phyloP scores from a whole-genome alignment of 2,797 vertebrate species.

The Neostethus bicornis region DNA sequence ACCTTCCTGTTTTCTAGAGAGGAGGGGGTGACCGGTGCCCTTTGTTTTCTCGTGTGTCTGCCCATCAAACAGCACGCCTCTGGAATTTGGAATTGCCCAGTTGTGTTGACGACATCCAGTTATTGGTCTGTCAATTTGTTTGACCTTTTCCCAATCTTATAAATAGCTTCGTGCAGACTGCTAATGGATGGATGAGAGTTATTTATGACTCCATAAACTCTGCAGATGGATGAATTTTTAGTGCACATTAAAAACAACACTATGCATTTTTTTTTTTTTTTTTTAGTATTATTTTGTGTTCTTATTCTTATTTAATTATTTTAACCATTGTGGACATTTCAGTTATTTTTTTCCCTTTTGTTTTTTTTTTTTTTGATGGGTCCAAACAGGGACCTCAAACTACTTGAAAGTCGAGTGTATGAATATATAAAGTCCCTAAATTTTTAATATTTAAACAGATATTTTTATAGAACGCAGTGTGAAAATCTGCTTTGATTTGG shows the following conservation, averaged over 20 bases:
- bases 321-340: no score
- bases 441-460: no score
- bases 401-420: no score
- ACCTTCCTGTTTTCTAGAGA: neutral
- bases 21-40: neutral
- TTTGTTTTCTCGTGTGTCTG: conserved; percentile 20
- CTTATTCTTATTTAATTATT: neutral
- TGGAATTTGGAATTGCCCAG: conserved; percentile 46
- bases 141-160: conserved; percentile 66
- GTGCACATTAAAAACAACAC: conserved; percentile 13
- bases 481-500: no score
- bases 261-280: no score
- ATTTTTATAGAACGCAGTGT: no score
- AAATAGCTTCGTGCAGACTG: conserved; percentile 46
- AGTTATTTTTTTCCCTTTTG: no score
- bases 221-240: conserved; percentile 25
- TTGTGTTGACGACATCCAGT: conserved; percentile 51
- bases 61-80: conserved; percentile 20
- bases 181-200: conserved; percentile 51
- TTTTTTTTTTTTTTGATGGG: no score
- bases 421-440: no score
- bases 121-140: conserved; percentile 58
- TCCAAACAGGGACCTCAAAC: no score
- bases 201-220: conserved; percentile 38
- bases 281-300: conserved; percentile 1